Base-by-base conservation (phyloP, 1,140 invertebrate species). In the Lethrus apterus region DNA sequence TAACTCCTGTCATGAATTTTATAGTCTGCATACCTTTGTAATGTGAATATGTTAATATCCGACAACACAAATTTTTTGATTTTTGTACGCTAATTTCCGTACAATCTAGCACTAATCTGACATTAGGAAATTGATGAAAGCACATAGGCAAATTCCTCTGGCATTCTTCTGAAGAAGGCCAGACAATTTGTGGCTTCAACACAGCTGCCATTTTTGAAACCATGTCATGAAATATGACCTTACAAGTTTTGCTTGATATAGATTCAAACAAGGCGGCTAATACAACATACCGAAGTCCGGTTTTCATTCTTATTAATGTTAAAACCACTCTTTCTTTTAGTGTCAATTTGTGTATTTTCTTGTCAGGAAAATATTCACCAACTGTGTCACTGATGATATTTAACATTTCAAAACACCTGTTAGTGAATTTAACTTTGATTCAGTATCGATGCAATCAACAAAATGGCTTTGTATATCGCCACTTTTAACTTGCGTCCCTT, bases 11-110 rank as follows among this genome's bases (percentile, higher is more conserved):
- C 31, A 44, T 3, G 20, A 34, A 33, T 34, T 44, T 44, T 10
- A 44, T 44, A n/a, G 43, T 44, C 3, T 32, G 29, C 21, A 3
- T 4, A 34, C 19, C 15, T 14, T 44, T 44, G 20, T 44, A 44
- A 14, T 44, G 29, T 3, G 43, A 34, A 14, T 44, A 44, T 3
- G 10, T 34, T 17, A 4, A 14, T 9, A 34, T 24, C 13, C 30
- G 8, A 20, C 17, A 34, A 4, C 21, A 20, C 11, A 44, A 17
- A 4, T 20, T 5, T 13, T 32, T 32, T 5, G 23, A 4, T 2
- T 14, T 20, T 34, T 44, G 7, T 4, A 34, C 14, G 4, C 7
- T 34, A 32, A 44, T 4, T 23, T 44, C 43, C 11, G 41, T 44
- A 32, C 24, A 30, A 17, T 44, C 41, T 13, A 44, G 13, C 9